Base-by-base conservation (phyloP, 2,113 vertebrate genomes). In the Nothoprocta pentlandii region DNA sequence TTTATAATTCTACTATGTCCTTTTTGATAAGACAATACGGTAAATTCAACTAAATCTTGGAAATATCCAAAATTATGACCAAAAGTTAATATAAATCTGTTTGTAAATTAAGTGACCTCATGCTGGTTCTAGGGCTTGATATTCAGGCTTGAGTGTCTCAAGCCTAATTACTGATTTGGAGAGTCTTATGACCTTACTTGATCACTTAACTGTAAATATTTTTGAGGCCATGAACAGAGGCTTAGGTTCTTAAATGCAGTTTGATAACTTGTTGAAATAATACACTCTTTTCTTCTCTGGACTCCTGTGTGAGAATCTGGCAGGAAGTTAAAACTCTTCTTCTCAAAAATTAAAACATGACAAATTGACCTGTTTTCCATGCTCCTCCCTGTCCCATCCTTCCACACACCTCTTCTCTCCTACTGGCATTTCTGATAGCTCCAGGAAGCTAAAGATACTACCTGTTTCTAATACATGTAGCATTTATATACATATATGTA, bases 221-320 rank as follows among this genome's bases (percentile, higher is more conserved):
- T 87, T 34, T 89, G 41, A 69, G 28, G 16, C 39, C 58, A 23
- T 74, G 77, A 89, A 41, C 44, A 62, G 61, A 89, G 10, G 51
- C 7, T 49, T 79, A 36, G 8, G 6, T 82, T 17, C 5, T 26
- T 82, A 36, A 7, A 58, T 81, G 61, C 21, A 56, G 16, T 32
- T 74, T 56, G 26, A 41, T 70, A 87, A 64, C 56, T 79, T 9
- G 13, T 12, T 90, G 46, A 32, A 89, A 95, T 59, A 2, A 63
- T 20, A 6, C 41, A 36, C 19, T 25, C 67, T 93, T 96, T 90
- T 80, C 68, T 94, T 94, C 90, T 87, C n/a, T 16, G 59, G 34
- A 51, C 78, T 51, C 26, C 47, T 34, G 2, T 54, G 26, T 81
- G 47, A 86, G 58, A 90, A 85, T 47, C 30, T 17, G 46, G 11